phyloP scores from a whole-genome alignment of 2,888 invertebrate species.

The Polyommatus iphigenia region DNA sequence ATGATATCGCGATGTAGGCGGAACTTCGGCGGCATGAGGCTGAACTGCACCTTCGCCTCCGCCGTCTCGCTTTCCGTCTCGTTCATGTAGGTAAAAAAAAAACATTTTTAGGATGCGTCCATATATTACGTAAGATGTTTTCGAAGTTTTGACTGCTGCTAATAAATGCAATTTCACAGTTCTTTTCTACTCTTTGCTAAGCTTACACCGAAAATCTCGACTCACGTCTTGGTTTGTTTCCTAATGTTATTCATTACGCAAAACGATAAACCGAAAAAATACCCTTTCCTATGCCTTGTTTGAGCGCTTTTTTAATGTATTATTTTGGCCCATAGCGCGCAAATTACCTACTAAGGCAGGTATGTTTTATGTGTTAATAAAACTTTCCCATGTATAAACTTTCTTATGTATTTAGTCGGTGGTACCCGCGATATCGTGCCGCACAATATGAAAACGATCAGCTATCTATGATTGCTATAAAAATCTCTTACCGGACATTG shows the following conservation, averaged over 20 bases:
- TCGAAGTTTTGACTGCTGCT: not conserved
- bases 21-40: slow-evolving; percentile 72
- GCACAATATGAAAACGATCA: no score
- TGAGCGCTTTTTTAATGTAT: no score
- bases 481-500: slow-evolving; percentile 62
- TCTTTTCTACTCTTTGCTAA: not conserved
- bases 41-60: slow-evolving; percentile 59
- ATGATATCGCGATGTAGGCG: slow-evolving; percentile 69
- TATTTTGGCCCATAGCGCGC: no score
- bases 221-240: no score
- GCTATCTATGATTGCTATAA: not conserved
- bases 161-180: not conserved
- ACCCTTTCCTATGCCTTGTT: no score
- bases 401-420: no score
- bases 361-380: no score
- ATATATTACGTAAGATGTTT: not conserved
- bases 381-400: no score
- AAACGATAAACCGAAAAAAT: no score
- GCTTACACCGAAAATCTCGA: not conserved
- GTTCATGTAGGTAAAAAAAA: slow-evolving; percentile 55
- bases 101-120: not conserved
- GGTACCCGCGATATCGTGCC: no score
- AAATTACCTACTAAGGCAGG: no score
- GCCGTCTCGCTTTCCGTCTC: slow-evolving; percentile 49
- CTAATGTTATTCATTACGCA: no score